Conservation (phyloP, 2,888 invertebrate genomes). For the Drosophila robusta region DNA sequence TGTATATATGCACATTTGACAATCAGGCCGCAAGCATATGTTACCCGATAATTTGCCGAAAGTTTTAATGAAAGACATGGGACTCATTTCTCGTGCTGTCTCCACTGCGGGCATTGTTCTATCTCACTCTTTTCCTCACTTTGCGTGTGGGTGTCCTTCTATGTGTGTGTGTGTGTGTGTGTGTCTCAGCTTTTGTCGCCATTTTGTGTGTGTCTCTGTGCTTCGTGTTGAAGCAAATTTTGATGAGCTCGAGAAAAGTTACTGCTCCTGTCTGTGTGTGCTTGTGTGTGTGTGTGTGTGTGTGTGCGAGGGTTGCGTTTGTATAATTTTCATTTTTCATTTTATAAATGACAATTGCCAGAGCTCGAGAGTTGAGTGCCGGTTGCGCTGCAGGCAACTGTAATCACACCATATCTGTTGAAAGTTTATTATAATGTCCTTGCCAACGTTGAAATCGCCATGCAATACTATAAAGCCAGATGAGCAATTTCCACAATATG, state of each 20-base stretch:
- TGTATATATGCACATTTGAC: constrained; percentile 53
- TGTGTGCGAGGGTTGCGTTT: constrained; percentile 36
- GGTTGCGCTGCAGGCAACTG: constrained; percentile 64
- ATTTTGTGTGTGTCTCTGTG: constrained; percentile 58
- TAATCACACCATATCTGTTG: constrained; percentile 80
- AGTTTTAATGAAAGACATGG: constrained; percentile 85
- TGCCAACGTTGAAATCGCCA: constrained; percentile 44
- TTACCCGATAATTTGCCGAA: constrained; percentile 85
- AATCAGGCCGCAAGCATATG: constrained; percentile 84
- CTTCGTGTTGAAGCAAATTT: constrained; percentile 67
- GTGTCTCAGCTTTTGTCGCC: constrained; percentile 64
- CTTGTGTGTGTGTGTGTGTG: constrained; percentile 19
- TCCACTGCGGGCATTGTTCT: constrained; percentile 35
- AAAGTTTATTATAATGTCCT: constrained; percentile 69
- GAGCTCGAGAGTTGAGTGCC: constrained; percentile 26
- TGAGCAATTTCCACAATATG: neutral
- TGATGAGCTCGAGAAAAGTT: constrained; percentile 72
- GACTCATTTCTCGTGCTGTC: constrained; percentile 82
- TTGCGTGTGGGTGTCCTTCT: neutral
- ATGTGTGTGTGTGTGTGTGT: constrained; percentile 20
- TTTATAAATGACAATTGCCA: constrained; percentile 73
- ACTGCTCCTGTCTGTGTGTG: constrained; percentile 23
- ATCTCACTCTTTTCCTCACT: constrained; percentile 1
- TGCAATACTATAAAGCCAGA: constrained; percentile 8
- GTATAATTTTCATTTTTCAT: constrained; percentile 66